Base-by-base conservation (phyloP, 2,797 vertebrate species). In the Pangasius macronema region DNA sequence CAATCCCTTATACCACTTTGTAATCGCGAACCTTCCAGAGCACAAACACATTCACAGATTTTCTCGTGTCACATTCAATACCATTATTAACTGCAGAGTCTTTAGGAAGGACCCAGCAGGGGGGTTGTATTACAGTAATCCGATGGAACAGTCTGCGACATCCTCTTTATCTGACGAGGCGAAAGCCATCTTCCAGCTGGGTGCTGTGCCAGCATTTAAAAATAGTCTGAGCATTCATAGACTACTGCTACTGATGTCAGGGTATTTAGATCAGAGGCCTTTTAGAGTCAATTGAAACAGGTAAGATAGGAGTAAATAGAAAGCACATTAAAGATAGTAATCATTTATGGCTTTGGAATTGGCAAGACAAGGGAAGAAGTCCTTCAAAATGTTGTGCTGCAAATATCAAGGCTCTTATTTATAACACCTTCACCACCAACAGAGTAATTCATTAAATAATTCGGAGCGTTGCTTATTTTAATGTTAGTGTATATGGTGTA, bases 71-170 rank as follows among this genome's bases (percentile, higher is more conserved):
- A 86, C 83, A 86, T 82, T 89, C 87, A 82, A 88, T 88, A 61
- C 70, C 67, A 9, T 84, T 30, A 86, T 85, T 65, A 75, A 82
- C 83, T 86, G 59, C 5, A 2, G 51, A 65, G 59, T 75, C 67
- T 88, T 85, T 82, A 84, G 65, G 70, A 88, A 86, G 87, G 75
- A 84, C 87, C 84, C 27, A 8, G 75, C 24, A n/a, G 70, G 61
- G 63, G 86, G 86, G 79, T 81, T 82, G 39, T 76, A 46, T 87
- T 91, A 85, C 84, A 46, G n/a, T 82, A 87, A 86, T 88, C 88
- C 51, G 53, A 80, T 33, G 57, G 46, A 89, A 87, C 77, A 53
- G 87, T 79, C 81, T 63, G 75, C 11, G 82, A 88, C 87, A 87
- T 87, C 87, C 67, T 46, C 76, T 65, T 87, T 61, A 86, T 88